phyloP scores from a whole-genome alignment of 2,797 vertebrate species.

The Poeciliopsis infans region DNA sequence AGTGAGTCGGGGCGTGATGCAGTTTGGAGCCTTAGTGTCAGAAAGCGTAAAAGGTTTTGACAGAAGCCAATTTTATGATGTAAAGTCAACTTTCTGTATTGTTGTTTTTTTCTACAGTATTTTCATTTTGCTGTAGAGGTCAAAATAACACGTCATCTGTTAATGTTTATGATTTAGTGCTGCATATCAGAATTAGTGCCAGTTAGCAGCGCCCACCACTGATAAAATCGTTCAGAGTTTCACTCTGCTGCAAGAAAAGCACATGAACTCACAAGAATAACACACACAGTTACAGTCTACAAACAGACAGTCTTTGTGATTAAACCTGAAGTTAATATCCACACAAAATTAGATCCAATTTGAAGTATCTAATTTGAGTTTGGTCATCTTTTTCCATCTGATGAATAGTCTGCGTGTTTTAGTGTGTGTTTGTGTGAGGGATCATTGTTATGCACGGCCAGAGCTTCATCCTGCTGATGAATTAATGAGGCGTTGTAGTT shows the following conservation, averaged over 20 bases:
- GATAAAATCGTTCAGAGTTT: constrained; percentile 12
- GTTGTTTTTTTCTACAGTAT: no score
- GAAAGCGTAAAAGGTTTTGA: no score
- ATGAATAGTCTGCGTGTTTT: constrained; percentile 29
- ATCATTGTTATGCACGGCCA: constrained; percentile 51
- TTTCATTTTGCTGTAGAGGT: neutral
- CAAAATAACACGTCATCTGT: neutral
- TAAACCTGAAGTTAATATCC: constrained; percentile 62
- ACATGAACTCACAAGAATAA: constrained; percentile 10
- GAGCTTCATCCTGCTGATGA: constrained; percentile 37
- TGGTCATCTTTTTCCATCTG: constrained; percentile 53
- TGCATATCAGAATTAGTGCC: no score
- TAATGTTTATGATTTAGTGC: neutral
- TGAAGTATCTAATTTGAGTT: constrained; percentile 56
- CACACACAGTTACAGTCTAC: constrained; percentile 25
- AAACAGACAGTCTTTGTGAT: constrained; percentile 62
- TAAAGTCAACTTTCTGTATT: no score
- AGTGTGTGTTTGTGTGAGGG: constrained; percentile 16
- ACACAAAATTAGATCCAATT: constrained; percentile 56
- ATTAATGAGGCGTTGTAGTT: constrained; percentile 57
- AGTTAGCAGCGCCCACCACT: neutral
- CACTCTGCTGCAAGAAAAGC: neutral
- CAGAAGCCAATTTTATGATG: no score
- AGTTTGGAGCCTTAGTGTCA: neutral
- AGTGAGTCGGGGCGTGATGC: neutral